Percentiles rank a stretch among this genome's conserved stretches.
Evolutionary conservation across 1,140 invertebrate species (phyloP).

Genomic region (Harlomillsia oculata): DNA sequence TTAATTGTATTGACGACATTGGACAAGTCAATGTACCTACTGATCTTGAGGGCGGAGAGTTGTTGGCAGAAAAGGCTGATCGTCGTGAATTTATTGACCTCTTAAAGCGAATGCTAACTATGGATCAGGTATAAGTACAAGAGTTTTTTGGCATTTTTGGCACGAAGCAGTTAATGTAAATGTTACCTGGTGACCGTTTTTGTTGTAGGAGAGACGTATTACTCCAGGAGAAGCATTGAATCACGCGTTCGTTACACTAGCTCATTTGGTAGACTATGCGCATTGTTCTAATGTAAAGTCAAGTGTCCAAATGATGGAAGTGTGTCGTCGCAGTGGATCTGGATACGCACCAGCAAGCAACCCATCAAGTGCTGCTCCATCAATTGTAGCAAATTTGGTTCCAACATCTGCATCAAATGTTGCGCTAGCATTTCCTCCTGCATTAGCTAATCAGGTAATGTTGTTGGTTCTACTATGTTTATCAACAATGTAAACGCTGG

Average conservation of each 20-base stretch:
- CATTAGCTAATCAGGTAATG: slow-evolving; percentile 57
- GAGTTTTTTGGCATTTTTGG: too few relatives aligned
- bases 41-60: slow-evolving; percentile 87
- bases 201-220: slow-evolving; percentile 70
- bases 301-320: slow-evolving; percentile 93
- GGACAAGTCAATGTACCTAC: slow-evolving; percentile 94
- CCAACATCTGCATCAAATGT: slow-evolving; percentile 70
- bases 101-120: slow-evolving; percentile 91
- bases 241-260: slow-evolving; percentile 85
- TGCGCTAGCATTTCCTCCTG: slow-evolving; percentile 76
- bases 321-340: slow-evolving; percentile 30
- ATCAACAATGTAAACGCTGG: slow-evolving; percentile 10
- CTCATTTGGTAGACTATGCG: slow-evolving; percentile 89
- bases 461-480: neutral
- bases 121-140: slow-evolving; percentile 74
- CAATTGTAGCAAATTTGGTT: slow-evolving; percentile 54
- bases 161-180: too few relatives aligned
- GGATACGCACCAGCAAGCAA: slow-evolving; percentile 16
- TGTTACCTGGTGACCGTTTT: neutral
- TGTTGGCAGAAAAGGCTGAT: slow-evolving; percentile 91
- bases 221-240: slow-evolving; percentile 90
- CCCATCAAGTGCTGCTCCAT: slow-evolving; percentile 31
- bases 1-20: slow-evolving; percentile 98
- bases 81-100: slow-evolving; percentile 93
- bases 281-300: slow-evolving; percentile 93